Conservation (phyloP, 2,113 vertebrate species). For the Macrotus californicus region DNA sequence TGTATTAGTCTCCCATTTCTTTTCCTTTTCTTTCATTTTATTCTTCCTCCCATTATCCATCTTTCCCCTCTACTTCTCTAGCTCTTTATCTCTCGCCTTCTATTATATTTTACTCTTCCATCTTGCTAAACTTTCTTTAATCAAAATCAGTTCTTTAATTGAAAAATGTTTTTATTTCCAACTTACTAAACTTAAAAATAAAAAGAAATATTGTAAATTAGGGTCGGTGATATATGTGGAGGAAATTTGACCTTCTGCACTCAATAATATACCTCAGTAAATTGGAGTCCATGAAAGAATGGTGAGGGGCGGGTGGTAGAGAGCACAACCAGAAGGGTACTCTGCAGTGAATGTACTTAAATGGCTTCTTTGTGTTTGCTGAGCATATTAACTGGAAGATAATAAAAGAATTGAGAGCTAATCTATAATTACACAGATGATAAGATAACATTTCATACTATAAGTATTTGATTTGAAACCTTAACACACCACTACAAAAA, state of each 20-base stretch:
- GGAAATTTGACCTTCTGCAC: neutral
- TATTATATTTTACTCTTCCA: neutral
- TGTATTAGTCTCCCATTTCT: neutral
- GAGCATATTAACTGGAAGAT: neutral
- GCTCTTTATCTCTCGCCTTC: neutral
- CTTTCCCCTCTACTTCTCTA: neutral
- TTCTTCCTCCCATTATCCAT: neutral
- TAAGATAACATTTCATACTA: neutral
- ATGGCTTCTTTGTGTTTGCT: neutral
- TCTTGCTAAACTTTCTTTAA: neutral
- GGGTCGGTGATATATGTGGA: neutral
- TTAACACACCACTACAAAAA: slow-evolving; percentile 2
- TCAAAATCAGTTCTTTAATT: neutral
- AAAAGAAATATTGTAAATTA: neutral
- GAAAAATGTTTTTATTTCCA: neutral
- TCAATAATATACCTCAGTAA: neutral
- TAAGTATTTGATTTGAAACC: slow-evolving; percentile 18
- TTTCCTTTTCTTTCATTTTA: neutral
- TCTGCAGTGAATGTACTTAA: neutral
- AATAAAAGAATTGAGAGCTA: neutral
- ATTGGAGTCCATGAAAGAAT: neutral
- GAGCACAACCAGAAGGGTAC: neutral
- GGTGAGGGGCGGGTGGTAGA: fast-evolving
- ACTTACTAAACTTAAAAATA: neutral
- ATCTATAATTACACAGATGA: neutral